Evolutionary conservation across 2,797 vertebrate genomes (phyloP).

Genomic region (Sternarchorhynchus goeldii): DNA sequence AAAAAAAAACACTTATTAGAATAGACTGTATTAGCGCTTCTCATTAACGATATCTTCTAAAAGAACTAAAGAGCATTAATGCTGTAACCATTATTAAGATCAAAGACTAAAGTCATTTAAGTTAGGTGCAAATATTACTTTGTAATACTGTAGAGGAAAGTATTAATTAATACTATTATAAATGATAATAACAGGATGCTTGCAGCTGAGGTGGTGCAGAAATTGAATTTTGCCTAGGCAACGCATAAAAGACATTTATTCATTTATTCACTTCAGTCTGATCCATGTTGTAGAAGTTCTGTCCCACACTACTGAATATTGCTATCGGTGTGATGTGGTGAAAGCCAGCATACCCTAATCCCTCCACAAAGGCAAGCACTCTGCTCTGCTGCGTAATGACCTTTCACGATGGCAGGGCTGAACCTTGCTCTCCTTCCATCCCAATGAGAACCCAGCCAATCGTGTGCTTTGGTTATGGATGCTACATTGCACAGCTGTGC

Average conservation of each 20-base stretch:
- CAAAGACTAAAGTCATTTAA: no score
- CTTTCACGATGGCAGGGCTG: background rate
- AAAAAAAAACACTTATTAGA: slow-evolving; percentile 33
- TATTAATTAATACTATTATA: no score
- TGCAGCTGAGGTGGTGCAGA: no score
- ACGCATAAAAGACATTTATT: background rate
- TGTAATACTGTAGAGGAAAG: no score
- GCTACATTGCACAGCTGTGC: background rate
- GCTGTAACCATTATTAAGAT: background rate
- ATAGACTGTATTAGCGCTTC: slow-evolving; percentile 18
- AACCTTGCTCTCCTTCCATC: slow-evolving; percentile 1
- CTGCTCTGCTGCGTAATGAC: background rate
- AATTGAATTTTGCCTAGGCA: background rate
- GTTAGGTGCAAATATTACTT: no score
- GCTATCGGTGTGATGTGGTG: background rate
- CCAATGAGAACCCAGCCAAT: background rate
- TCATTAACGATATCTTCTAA: slow-evolving; percentile 21
- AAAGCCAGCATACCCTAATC: background rate
- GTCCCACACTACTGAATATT: background rate
- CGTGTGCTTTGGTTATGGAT: background rate
- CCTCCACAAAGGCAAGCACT: background rate
- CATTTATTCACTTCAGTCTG: background rate
- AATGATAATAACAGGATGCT: no score
- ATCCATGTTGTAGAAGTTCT: background rate
- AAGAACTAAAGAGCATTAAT: slow-evolving; percentile 28